These are phyloP conservation scores for Nephila pilipes DNA, from an alignment of 1,140 invertebrate genomes.

Conservation along the genomic window DNA sequence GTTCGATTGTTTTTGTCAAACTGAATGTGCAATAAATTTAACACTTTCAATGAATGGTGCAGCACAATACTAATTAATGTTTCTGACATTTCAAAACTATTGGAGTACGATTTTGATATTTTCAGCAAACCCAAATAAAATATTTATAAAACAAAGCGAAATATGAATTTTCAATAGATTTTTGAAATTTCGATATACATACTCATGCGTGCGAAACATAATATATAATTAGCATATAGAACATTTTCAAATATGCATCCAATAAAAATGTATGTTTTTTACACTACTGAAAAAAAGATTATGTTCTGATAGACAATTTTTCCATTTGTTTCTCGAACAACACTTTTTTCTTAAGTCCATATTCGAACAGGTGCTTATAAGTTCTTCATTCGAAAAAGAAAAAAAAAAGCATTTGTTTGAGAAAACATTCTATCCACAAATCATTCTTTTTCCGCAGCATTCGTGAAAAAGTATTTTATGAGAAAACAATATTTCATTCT, in stretches of 20 bases:
- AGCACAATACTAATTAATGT: too few species aligned
- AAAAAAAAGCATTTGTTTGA: conserved; percentile 16
- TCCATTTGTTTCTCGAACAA: background rate
- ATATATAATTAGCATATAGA: conserved; percentile 7
- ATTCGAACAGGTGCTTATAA: background rate
- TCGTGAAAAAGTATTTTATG: background rate
- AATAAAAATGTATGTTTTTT: background rate
- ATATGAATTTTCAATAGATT: too few species aligned
- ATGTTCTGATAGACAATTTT: background rate
- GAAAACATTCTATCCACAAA: background rate
- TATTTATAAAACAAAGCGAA: too few species aligned
- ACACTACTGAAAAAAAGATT: background rate
- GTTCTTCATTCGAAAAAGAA: background rate
- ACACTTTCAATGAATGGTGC: too few species aligned
- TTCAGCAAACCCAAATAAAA: too few species aligned
- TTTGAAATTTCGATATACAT: too few species aligned
- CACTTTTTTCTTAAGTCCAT: background rate
- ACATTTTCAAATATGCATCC: background rate
- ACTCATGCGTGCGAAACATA: background rate
- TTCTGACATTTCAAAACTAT: too few species aligned
- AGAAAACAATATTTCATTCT: conserved; percentile 27
- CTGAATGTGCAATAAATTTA: too few species aligned
- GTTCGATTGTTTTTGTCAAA: too few species aligned
- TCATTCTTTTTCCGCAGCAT: background rate
- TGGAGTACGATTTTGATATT: too few species aligned